These are phyloP conservation scores for Cephalotes varians DNA, from an alignment of 2,888 invertebrate genomes.

Conservation along the genomic window DNA sequence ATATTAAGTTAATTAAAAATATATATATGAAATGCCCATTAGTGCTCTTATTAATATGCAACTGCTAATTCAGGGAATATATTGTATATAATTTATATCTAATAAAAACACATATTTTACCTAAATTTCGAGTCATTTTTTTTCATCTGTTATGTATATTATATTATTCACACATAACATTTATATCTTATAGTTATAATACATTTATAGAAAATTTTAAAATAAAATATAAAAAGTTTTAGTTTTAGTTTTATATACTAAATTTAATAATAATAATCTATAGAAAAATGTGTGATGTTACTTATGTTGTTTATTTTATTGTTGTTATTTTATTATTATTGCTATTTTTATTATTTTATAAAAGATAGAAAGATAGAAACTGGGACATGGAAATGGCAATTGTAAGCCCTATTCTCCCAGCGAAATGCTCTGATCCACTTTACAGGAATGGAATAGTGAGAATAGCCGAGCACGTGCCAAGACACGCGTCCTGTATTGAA, in stretches of 20 bases:
- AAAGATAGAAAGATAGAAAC: not conserved
- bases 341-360: not conserved
- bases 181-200: not conserved
- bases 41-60: conserved; percentile 83
- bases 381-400: conserved; percentile 29
- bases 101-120: conserved; percentile 84
- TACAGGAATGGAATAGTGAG: conserved; percentile 80
- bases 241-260: not conserved
- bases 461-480: conserved; percentile 79
- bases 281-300: not conserved
- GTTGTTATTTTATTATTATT: not conserved
- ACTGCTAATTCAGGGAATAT: conserved; percentile 79
- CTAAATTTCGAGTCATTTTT: conserved; percentile 52
- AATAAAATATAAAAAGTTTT: not conserved
- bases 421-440: conserved; percentile 76
- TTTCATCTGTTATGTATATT: not conserved
- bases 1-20: conserved; percentile 44
- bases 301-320: not conserved
- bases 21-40: conserved; percentile 68
- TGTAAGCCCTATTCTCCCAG: conserved; percentile 41
- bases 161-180: not conserved
- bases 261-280: not conserved
- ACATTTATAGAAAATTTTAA: not conserved
- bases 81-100: conserved; percentile 83
- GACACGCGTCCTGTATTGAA: conserved; percentile 81